phyloP scores from a whole-genome alignment of 2,888 invertebrate species.

The Platerodrilus igneus region DNA sequence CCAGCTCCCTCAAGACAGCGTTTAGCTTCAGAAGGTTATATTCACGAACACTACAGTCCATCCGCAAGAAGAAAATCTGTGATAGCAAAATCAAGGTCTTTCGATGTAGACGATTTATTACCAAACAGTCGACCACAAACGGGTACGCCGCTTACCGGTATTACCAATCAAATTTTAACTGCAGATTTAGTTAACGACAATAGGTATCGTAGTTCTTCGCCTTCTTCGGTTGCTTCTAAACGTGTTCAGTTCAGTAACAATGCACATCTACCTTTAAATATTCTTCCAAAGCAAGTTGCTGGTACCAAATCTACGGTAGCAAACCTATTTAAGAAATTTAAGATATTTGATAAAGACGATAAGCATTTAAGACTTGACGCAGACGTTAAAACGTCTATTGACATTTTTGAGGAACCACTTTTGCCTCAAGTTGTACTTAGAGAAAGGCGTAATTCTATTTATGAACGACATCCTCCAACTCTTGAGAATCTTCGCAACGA shows the following conservation, averaged over 20 bases:
- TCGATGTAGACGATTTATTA: slow-evolving; percentile 16
- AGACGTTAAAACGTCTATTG: too few species aligned
- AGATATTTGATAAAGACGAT: slow-evolving; percentile 2
- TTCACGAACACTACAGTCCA: slow-evolving; percentile 44
- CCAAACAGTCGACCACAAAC: slow-evolving; percentile 8
- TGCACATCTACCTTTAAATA: slow-evolving; percentile 2
- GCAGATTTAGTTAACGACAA: slow-evolving; percentile 14
- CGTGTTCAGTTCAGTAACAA: slow-evolving; percentile 13
- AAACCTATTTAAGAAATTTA: slow-evolving; percentile 13
- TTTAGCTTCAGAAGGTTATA: slow-evolving; percentile 35
- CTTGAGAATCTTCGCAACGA: too few species aligned
- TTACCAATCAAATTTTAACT: slow-evolving; percentile 1
- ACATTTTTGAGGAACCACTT: slow-evolving; percentile 2
- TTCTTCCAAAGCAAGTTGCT: not conserved
- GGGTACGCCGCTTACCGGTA: not conserved
- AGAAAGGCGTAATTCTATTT: too few species aligned
- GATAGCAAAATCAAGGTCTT: slow-evolving; percentile 22
- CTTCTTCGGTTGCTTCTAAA: slow-evolving; percentile 6
- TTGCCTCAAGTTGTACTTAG: too few species aligned
- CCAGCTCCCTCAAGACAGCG: slow-evolving; percentile 12
- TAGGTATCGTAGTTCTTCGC: slow-evolving; percentile 13
- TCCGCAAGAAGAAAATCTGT: slow-evolving; percentile 30
- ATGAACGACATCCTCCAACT: too few species aligned
- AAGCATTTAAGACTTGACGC: too few species aligned
- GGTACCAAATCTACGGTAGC: slow-evolving; percentile 8